Evolutionary conservation across 92 coral and sea anemone genomes (phyloP), one percentile per base, ranked within the genome.

Genomic region (Parazoanthus atlanticus): DNA sequence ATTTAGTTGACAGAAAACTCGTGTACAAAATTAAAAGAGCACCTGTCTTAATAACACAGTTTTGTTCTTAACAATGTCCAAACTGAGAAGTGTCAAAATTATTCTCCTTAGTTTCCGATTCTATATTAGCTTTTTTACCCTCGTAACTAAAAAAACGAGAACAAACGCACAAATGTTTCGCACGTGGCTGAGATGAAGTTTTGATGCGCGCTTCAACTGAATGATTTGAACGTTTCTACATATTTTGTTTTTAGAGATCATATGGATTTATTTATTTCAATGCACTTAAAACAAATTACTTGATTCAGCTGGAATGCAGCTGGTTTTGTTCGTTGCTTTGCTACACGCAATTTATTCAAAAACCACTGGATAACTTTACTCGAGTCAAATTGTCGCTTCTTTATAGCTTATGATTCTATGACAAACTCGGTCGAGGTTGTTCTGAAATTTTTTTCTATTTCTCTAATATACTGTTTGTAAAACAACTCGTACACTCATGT

Each of bases 41-140:
- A 84, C 87, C 87, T 26, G 87, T 70, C 46, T 15, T 6, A 69
- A 15, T 26, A 43, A 69, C 33, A 67, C 32, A 70, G 25, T 84
- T 84, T n/a, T 84, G 46, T 8, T 84, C 28, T 29, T 34, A 43
- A 3, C 70, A 80, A 30, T 29, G 8, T 77, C 38, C 6, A 28
- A 78, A 9, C 6, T 78, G 40, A 38, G 7, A 40, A 26, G 56
- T 46, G 11, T 46, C 49, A 29, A 47, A 66, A n/a, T 12, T 9
- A 21, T 1, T 64, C 23, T 66, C 31, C 33, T 8, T 9, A 34
- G 19, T 33, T 81, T 9, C 29, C 40, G 23, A n/a, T 23, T 41
- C 30, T 43, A 1, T 13, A 11, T 30, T 33, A 25, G 8, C 17
- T 41, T 34, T 75, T 36, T 7, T 1, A 11, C 17, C 0, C 26